Percentiles rank a stretch among this genome's conserved stretches.
Evolutionary conservation across 1,140 invertebrate genomes (phyloP).

Genomic region (Tetramorium simillimum): DNA sequence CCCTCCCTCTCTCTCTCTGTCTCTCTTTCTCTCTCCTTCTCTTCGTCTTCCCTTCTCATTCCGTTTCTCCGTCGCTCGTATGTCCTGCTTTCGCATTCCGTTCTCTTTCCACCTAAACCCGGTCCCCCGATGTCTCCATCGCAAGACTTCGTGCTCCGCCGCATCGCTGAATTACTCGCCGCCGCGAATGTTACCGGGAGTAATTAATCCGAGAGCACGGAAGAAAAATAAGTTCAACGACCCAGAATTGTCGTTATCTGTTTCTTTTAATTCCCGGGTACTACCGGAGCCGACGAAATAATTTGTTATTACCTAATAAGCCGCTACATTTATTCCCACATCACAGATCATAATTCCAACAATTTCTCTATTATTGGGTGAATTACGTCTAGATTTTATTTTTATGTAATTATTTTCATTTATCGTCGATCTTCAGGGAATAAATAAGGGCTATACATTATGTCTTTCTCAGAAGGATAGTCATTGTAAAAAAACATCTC

Average conservation of each 20-base stretch:
- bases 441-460: not conserved
- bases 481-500: not conserved
- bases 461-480: not conserved
- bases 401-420: not conserved
- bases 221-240: slow-evolving; percentile 47
- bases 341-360: not conserved
- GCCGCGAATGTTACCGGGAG: slow-evolving; percentile 50
- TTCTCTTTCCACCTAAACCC: slow-evolving; percentile 56
- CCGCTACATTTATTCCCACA: no score
- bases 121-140: slow-evolving; percentile 73
- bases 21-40: slow-evolving; percentile 60
- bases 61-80: slow-evolving; percentile 19
- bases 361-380: not conserved
- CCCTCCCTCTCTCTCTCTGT: slow-evolving; percentile 49
- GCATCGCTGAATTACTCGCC: slow-evolving; percentile 53
- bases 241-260: slow-evolving; percentile 23
- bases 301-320: not conserved
- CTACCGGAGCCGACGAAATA: not conserved
- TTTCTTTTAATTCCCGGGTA: not conserved
- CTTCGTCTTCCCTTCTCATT: slow-evolving; percentile 42
- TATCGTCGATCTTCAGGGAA: not conserved
- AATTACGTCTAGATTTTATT: not conserved
- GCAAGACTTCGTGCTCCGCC: slow-evolving; percentile 60
- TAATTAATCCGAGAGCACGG: slow-evolving; percentile 57
- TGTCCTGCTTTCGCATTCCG: slow-evolving; percentile 18